Evolutionary conservation across 2,888 invertebrate species (phyloP).

Genomic region (Drosophila anceps): DNA sequence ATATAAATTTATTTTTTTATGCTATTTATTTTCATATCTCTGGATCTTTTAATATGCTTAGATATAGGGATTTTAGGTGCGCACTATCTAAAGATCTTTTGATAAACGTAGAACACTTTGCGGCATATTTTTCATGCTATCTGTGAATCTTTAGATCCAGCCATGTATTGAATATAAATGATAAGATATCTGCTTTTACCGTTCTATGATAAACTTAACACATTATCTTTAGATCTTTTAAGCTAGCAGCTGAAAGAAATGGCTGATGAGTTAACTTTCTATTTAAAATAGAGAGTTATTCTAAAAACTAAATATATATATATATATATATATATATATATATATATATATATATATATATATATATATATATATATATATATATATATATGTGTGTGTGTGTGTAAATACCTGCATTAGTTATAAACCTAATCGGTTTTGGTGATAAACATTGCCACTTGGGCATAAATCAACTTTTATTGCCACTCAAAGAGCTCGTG

Average conservation of each 20-base stretch:
- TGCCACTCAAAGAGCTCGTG: background rate
- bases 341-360: background rate
- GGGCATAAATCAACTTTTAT: conserved; percentile 4
- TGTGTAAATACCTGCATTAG: no score
- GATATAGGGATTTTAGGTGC: background rate
- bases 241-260: background rate
- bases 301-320: no score
- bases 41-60: background rate
- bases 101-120: background rate
- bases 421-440: conserved; percentile 2
- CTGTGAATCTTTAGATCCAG: background rate
- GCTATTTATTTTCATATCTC: background rate
- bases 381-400: background rate
- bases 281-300: background rate
- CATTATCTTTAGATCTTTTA: background rate
- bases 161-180: background rate
- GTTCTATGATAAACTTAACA: background rate
- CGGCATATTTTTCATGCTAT: background rate
- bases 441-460: conserved; percentile 25
- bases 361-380: background rate
- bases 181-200: background rate
- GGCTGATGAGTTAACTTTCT: background rate
- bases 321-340: background rate
- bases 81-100: background rate
- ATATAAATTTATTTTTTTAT: background rate